phyloP scores from a whole-genome alignment of 2,113 vertebrate species.

The Grus americana region DNA sequence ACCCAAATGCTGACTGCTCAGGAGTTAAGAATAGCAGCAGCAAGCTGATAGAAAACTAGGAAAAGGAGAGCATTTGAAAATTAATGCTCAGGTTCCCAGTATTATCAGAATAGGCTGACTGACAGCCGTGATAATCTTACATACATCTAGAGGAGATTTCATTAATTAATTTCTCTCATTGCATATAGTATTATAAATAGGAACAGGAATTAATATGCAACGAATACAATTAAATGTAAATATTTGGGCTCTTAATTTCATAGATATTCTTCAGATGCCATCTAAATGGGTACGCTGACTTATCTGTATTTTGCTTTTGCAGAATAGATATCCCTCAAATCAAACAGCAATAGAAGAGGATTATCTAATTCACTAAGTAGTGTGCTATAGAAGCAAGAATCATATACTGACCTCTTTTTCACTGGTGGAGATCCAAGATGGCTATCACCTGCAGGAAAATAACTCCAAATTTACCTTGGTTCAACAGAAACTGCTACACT shows the following conservation, averaged over 20 bases:
- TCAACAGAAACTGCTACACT: background rate
- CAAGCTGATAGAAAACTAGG: background rate
- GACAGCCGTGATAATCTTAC: background rate
- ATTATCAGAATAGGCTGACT: background rate
- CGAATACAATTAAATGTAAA: background rate
- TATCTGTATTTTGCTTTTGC: background rate
- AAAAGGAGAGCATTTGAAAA: background rate
- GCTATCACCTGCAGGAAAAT: background rate
- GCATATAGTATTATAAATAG: background rate
- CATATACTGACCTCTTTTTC: background rate
- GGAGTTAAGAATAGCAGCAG: constrained; percentile 18
- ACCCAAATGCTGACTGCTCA: background rate
- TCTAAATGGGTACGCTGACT: background rate
- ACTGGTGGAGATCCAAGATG: background rate
- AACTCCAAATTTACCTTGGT: background rate
- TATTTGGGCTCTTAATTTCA: background rate
- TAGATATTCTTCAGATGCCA: background rate
- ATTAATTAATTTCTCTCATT: background rate
- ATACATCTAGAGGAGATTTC: background rate
- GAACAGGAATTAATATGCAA: background rate
- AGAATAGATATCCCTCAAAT: background rate
- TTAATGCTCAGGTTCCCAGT: background rate
- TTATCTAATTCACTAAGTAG: background rate
- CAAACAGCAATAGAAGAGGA: background rate
- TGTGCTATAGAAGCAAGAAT: background rate